Evolutionary conservation across 2,113 vertebrate genomes (phyloP), one percentile per base, ranked within the genome.

Genomic region (Ranitomeya variabilis): DNA sequence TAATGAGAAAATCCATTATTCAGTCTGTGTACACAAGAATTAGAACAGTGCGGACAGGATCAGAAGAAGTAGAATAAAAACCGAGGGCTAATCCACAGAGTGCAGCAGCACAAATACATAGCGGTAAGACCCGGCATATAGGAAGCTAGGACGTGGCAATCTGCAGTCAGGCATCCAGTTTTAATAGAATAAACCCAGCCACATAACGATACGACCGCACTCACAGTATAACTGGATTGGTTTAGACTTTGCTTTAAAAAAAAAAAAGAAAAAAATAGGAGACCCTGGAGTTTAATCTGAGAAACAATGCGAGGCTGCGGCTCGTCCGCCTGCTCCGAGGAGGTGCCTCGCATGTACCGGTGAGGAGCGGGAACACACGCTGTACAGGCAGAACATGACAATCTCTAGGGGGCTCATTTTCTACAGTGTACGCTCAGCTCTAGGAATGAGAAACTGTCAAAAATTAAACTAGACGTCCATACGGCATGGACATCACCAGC

Each of bases 1-100:
- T 80, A 80, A 59, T 31, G 23, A 60, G 79, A 80, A 80, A 80
- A 81, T 81, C 15, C 59, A 81, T 81, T 81, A 62, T 62, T 62
- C 57, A 60, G 57, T 37, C 31, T 60, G 55, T 81, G 26, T 81
- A 81, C 80, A 81, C 13, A 81, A 62, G 57, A 81, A 81, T 54
- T 62, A 52, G 81, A 74, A 52, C n/a, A n/a, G 59, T 67, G 80
- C n/a, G 31, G 10, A 69, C 9, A 69, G 60, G 45, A 66, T 51
- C 31, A 83, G 23, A 54, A 54, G 54, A 45, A 13, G 55, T 0
- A 11, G 23, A 37, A 10, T 6, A 66, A 83, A 83, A 18, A 66
- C 60, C 19, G 57, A 64, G 59, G 0, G 10, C 80, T 83, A 64
- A 83, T 83, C 18, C 60, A 66, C 31, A 66, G 9, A 66, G 55